Percentiles rank a stretch among this genome's conserved stretches.
Evolutionary conservation across 2,113 vertebrate species (phyloP).

Genomic region (Motacilla tschutschensis): DNA sequence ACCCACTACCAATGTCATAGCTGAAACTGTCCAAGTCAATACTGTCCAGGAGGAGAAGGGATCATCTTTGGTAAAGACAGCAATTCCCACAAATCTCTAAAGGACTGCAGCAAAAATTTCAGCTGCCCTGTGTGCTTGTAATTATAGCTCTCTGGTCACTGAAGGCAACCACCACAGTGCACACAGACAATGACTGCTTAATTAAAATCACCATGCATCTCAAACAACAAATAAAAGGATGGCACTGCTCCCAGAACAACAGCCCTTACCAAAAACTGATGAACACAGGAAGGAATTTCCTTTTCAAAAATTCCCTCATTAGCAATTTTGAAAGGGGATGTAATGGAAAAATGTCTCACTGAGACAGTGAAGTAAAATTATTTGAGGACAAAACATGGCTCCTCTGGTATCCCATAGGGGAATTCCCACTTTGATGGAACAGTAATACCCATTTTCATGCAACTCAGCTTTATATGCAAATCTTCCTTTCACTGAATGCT

Average conservation of each 20-base stretch:
- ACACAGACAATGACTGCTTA: neutral
- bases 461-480: neutral
- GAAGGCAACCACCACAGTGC: neutral
- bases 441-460: neutral
- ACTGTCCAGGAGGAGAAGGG: neutral
- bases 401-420: neutral
- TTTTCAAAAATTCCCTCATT: neutral
- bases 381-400: neutral
- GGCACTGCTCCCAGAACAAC: constrained; percentile 30
- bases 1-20: neutral
- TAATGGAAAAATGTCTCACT: neutral
- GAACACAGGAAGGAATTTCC: neutral
- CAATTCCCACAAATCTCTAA: neutral
- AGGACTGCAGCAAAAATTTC: neutral
- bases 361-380: neutral
- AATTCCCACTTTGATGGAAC: neutral
- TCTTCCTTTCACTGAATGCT: neutral
- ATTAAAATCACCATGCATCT: constrained; percentile 50
- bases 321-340: neutral
- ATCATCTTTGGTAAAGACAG: neutral
- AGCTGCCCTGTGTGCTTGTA: neutral
- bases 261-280: constrained; percentile 6
- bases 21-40: neutral
- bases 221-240: constrained; percentile 27
- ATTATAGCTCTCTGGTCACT: neutral